phyloP scores from a whole-genome alignment of 1,140 invertebrate genomes.

The Leptinotarsa defecta region DNA sequence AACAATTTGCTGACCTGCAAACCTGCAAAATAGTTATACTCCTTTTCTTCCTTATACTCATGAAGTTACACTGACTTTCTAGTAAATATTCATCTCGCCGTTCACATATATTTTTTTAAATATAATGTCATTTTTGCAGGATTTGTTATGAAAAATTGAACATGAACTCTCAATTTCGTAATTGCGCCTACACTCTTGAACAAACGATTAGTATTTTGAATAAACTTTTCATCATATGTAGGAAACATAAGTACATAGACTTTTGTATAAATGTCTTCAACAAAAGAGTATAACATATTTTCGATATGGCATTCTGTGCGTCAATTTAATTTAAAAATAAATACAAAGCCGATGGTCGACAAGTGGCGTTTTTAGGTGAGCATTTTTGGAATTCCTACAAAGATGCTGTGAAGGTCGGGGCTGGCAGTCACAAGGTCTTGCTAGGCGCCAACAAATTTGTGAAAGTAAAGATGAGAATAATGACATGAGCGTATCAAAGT shows the following conservation, averaged over 20 bases:
- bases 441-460: constrained; percentile 18
- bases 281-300: neutral
- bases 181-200: too few relatives aligned
- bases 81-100: too few relatives aligned
- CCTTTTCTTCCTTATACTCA: too few relatives aligned
- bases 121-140: too few relatives aligned
- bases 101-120: too few relatives aligned
- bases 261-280: neutral
- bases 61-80: too few relatives aligned
- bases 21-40: too few relatives aligned
- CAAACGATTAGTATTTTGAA: too few relatives aligned
- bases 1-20: too few relatives aligned
- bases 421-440: constrained; percentile 14
- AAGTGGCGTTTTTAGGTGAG: neutral
- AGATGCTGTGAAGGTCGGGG: constrained; percentile 15
- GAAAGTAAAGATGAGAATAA: constrained; percentile 15
- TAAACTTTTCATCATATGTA: too few relatives aligned
- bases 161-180: too few relatives aligned
- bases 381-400: constrained; percentile 22
- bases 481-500: neutral
- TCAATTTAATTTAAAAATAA: neutral
- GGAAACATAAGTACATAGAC: neutral
- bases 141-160: too few relatives aligned
- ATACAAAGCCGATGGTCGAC: neutral
- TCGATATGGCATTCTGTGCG: neutral